Conservation (phyloP, 2,797 vertebrate genomes). For the Antennarius maculatus region DNA sequence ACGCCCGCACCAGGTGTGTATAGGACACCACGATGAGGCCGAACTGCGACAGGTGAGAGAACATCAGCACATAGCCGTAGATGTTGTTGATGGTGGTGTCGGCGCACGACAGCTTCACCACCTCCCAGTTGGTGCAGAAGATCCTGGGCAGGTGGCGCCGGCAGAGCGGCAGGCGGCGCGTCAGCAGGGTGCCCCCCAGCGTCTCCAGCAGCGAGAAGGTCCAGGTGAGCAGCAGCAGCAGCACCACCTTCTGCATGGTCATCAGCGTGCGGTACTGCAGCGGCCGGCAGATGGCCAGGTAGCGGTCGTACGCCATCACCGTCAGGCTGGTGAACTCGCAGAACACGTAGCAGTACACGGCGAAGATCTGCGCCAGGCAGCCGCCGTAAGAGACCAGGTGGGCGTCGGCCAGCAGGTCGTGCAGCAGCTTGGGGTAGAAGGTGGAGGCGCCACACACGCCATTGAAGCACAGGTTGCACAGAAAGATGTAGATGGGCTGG, state of each 20-base stretch:
- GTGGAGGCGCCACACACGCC: conserved; percentile 58
- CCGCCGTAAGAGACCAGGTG: conserved; percentile 53
- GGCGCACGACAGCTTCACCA: conserved; percentile 74
- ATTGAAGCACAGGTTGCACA: conserved; percentile 71
- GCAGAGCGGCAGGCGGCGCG: conserved; percentile 55
- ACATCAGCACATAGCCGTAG: conserved; percentile 53
- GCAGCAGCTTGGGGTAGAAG: conserved; percentile 72
- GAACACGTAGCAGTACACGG: conserved; percentile 55
- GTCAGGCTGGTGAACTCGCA: conserved; percentile 66
- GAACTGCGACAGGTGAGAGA: conserved; percentile 46
- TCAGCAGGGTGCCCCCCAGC: conserved; percentile 3
- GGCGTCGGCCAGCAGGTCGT: conserved; percentile 55
- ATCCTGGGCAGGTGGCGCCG: conserved; percentile 52
- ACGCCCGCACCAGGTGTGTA: conserved; percentile 51
- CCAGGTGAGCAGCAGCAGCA: conserved; percentile 69
- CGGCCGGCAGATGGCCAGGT: conserved; percentile 73
- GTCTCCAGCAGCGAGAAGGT: conserved; percentile 50
- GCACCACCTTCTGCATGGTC: conserved; percentile 41
- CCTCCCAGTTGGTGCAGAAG: conserved; percentile 76
- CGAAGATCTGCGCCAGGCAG: conserved; percentile 65
- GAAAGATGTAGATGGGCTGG: conserved; percentile 70
- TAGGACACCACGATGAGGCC: conserved; percentile 71
- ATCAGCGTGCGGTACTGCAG: conserved; percentile 70
- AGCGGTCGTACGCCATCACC: conserved; percentile 76
- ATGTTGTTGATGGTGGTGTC: conserved; percentile 58